Evolutionary conservation across 2,113 vertebrate genomes (phyloP).

Genomic region (Nycticryphes semicollaris): DNA sequence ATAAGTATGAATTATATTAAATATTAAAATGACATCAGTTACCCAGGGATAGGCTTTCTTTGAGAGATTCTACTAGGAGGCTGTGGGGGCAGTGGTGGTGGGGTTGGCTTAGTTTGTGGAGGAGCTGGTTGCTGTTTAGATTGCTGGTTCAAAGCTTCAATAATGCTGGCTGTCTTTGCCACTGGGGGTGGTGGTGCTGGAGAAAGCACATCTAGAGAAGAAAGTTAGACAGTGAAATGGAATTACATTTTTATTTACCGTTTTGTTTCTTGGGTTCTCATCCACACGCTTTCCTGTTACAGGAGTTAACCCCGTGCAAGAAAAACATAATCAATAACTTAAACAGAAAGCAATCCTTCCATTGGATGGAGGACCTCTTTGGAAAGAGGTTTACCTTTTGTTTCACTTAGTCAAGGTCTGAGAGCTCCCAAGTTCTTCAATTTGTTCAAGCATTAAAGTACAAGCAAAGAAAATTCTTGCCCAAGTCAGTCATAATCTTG

Average conservation of each 20-base stretch:
- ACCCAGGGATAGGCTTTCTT: conserved; percentile 84
- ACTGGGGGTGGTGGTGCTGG: conserved; percentile 77
- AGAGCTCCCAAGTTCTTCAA: background rate
- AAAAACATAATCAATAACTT: background rate
- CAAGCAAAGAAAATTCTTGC: background rate
- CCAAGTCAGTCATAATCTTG: background rate
- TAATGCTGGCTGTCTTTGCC: conserved; percentile 81
- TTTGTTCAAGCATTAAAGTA: background rate
- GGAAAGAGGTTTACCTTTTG: background rate
- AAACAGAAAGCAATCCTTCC: background rate
- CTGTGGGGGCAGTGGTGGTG: conserved; percentile 76
- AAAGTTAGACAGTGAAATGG: background rate
- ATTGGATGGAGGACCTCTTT: background rate
- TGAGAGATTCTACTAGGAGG: conserved; percentile 80
- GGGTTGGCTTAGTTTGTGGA: conserved; percentile 65
- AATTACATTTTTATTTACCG: background rate
- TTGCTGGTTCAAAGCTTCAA: conserved; percentile 86
- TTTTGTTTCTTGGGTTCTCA: background rate
- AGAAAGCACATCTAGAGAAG: conserved; percentile 75
- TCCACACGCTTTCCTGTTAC: background rate
- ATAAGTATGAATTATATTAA: background rate
- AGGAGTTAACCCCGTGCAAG: background rate
- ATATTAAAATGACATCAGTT: conserved; percentile 2
- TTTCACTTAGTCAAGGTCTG: background rate
- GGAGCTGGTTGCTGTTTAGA: conserved; percentile 75